Evolutionary conservation across 64 coral and sea anemone genomes (phyloP), one percentile per base, ranked within the genome.

Genomic region (Pachyseris speciosa): DNA sequence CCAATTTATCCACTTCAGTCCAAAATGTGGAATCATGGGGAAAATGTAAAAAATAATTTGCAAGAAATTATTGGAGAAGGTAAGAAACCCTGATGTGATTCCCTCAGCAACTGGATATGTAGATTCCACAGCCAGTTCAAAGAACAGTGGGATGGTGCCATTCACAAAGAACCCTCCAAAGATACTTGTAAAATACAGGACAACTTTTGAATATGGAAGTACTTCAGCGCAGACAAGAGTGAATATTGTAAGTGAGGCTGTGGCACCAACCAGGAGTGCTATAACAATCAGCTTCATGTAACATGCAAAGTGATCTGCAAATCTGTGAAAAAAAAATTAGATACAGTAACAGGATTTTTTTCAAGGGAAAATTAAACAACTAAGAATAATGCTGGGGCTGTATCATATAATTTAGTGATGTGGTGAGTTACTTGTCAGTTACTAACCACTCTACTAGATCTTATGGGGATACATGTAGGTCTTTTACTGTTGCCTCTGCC

Each of bases 1-100:
- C 97, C 97, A 99, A 15, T 95, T 99, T 24, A 99, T 99, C 97
- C 97, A 99, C 52, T 43, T 95, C 16, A 94, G 84, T 25, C 97
- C 97, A 87, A 95, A 99, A 19, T 93, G 37, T 25, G 95, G 95
- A 1, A 95, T 68, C 97, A 99, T 99, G 10, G 97, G 94, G 32
- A 99, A 93, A 13, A 99, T 95, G 47, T 95, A 93, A 36, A 99
- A 99, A 25, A 99, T 42, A 8, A 95, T 83, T 90, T 99, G 97
- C 38, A 95, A 45, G 31, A 99, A 95, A 86, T 99, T 95, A 48
- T 99, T 95, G 9, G 93, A 95, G 24, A 95, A 93, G 25, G 94
- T 99, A 12, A 95, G 53, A 58, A 94, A 92, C 7, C 93, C 90
- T 2, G 97, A 95, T 2, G 93, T 84, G 17, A 99, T 99, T 74